Percentiles rank a stretch among this genome's conserved stretches.
These are phyloP conservation scores for Oreortyx pictus DNA, from an alignment of 2,797 vertebrate species.

Conservation along the genomic window DNA sequence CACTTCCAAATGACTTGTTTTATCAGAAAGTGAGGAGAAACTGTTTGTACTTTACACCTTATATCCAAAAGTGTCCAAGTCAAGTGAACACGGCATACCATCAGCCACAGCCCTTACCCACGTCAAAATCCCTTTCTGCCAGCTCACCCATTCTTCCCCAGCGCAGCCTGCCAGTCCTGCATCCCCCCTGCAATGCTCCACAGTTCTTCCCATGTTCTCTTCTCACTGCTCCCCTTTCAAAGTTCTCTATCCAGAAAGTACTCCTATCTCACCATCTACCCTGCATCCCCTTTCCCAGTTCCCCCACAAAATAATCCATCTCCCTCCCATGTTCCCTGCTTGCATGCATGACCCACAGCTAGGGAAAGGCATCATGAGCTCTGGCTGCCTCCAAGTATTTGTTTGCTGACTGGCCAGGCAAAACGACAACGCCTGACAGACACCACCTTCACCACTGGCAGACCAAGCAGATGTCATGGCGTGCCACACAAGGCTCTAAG, in stretches of 20 bases:
- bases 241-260: not conserved
- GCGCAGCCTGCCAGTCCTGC: not conserved
- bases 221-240: not conserved
- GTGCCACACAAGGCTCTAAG: not conserved
- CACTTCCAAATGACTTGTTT: not conserved
- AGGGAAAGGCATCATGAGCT: not conserved
- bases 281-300: not conserved
- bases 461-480: not conserved
- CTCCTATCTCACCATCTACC: rapidly evolving
- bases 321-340: not conserved
- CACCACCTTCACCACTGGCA: not conserved
- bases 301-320: not conserved
- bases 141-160: not conserved
- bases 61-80: not conserved
- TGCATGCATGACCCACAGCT: not conserved
- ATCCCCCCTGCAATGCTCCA: not conserved
- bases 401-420: not conserved
- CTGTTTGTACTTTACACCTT: not conserved
- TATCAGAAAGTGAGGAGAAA: not conserved
- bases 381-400: not conserved
- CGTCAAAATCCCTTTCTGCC: not conserved
- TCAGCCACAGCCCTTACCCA: not conserved
- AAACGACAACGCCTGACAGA: not conserved
- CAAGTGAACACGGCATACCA: not conserved
- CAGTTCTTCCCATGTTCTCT: not conserved